Evolutionary conservation across 2,888 invertebrate species (phyloP).

Genomic region (Tetragonula carbonaria): DNA sequence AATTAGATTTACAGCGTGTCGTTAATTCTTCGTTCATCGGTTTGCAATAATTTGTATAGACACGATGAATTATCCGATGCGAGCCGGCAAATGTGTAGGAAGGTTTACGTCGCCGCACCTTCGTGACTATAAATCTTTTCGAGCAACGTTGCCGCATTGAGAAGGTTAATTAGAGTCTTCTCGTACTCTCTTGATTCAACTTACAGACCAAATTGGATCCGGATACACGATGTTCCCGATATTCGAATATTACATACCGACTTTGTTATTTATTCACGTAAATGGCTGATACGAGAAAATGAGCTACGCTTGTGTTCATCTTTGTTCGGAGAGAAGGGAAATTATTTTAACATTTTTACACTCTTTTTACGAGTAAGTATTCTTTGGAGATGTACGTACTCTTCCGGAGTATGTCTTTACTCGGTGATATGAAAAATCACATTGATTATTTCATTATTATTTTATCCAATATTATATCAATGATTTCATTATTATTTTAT

Average conservation of each 20-base stretch:
- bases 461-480: too few relatives aligned
- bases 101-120: neutral
- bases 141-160: conserved; percentile 26
- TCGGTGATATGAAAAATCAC: too few relatives aligned
- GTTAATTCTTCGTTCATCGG: conserved; percentile 28
- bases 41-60: conserved; percentile 43
- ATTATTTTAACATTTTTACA: too few relatives aligned
- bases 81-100: conserved; percentile 19
- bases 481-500: too few relatives aligned
- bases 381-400: too few relatives aligned
- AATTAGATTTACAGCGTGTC: conserved; percentile 30
- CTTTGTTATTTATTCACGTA: neutral
- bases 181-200: conserved; percentile 23
- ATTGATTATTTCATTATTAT: too few relatives aligned
- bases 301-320: too few relatives aligned
- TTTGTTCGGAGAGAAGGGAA: too few relatives aligned
- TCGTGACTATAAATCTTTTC: conserved; percentile 40
- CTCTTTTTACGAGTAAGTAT: too few relatives aligned
- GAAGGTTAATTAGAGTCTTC: conserved; percentile 37
- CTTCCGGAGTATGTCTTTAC: too few relatives aligned
- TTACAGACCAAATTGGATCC: conserved; percentile 11
- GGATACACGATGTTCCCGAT: neutral
- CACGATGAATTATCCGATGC: conserved; percentile 31
- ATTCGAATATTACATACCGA: neutral
- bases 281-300: neutral